Evolutionary conservation across 2,113 vertebrate species (phyloP).

Genomic region (Ammospiza caudacuta): DNA sequence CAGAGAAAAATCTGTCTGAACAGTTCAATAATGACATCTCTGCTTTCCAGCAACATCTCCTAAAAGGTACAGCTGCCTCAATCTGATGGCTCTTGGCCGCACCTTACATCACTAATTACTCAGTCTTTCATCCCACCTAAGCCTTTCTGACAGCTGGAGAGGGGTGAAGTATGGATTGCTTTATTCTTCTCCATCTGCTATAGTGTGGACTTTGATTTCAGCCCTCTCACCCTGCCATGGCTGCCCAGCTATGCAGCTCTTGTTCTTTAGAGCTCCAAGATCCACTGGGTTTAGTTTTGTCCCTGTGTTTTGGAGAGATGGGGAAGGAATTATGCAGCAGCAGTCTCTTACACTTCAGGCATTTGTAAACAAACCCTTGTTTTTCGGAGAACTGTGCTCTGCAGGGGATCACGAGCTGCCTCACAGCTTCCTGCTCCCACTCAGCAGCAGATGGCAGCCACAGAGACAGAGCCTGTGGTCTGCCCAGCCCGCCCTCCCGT

Average conservation of each 20-base stretch:
- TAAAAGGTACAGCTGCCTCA: background rate
- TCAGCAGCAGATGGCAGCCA: background rate
- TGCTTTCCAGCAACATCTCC: background rate
- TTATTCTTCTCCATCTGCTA: background rate
- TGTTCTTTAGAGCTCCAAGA: background rate
- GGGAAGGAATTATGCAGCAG: background rate
- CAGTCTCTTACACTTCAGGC: background rate
- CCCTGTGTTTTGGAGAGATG: background rate
- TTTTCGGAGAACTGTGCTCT: slow-evolving; percentile 1
- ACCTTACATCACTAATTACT: background rate
- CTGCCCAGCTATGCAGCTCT: background rate
- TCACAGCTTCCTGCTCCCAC: slow-evolving; percentile 10
- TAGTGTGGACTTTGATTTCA: background rate
- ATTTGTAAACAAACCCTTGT: background rate
- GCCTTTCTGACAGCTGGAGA: background rate
- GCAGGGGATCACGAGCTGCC: background rate
- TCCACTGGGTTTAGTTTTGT: background rate
- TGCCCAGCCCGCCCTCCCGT: background rate
- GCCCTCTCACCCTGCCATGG: background rate
- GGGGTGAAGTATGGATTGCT: background rate
- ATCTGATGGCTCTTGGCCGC: background rate
- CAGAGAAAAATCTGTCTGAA: background rate
- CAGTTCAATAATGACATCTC: background rate
- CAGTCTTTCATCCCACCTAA: background rate
- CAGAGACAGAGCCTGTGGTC: background rate